Conservation (phyloP, 1,140 invertebrate species). For the Drosophila biarmipes region DNA sequence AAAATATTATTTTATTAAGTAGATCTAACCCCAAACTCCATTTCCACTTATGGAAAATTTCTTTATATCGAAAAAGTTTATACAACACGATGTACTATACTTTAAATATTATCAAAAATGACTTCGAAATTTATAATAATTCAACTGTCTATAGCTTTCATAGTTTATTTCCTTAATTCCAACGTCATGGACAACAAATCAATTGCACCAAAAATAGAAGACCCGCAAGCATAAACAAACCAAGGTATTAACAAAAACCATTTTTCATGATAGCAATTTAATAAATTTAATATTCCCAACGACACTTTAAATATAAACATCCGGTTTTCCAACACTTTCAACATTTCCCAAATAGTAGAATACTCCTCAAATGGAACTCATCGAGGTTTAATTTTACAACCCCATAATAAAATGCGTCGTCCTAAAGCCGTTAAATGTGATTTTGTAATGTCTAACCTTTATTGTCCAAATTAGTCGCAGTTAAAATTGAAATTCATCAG, state of each 20-base stretch:
- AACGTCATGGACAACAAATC: slow-evolving; percentile 48
- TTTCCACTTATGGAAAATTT: background rate
- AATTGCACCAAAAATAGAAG: slow-evolving; percentile 30
- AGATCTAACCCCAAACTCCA: too few species aligned
- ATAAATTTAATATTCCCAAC: background rate
- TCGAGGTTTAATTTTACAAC: slow-evolving; percentile 3
- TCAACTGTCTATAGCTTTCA: slow-evolving; percentile 2
- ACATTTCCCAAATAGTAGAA: background rate
- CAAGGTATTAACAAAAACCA: background rate
- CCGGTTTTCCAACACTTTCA: slow-evolving; percentile 6
- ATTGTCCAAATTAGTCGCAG: slow-evolving; percentile 11
- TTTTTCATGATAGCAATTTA: background rate
- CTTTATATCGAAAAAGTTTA: background rate
- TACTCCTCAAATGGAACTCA: background rate
- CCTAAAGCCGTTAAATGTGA: slow-evolving; percentile 5
- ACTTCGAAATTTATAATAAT: background rate
- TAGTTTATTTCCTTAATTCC: slow-evolving; percentile 15
- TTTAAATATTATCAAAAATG: background rate
- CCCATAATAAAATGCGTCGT: background rate
- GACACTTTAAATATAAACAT: background rate
- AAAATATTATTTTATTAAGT: too few species aligned
- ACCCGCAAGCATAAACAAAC: slow-evolving; percentile 14
- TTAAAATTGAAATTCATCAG: slow-evolving; percentile 29
- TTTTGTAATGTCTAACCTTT: slow-evolving; percentile 22
- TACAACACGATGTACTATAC: background rate